These are phyloP conservation scores for Hippocampus mohnikei DNA, from an alignment of 2,113 vertebrate genomes.

Conservation along the genomic window DNA sequence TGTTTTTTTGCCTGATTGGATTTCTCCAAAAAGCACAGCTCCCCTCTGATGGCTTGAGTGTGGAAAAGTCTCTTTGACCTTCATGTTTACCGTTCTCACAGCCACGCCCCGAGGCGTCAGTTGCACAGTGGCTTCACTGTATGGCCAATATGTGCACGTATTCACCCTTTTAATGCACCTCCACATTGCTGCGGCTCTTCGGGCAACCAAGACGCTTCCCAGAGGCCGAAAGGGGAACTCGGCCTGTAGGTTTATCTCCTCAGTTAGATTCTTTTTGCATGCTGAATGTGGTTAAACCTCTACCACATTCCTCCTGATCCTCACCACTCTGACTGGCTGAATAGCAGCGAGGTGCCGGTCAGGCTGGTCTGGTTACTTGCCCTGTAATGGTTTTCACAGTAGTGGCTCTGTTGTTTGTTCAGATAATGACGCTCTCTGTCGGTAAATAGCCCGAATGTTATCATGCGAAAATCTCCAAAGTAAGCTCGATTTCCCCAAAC, in stretches of 20 bases:
- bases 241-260: conserved; percentile 40
- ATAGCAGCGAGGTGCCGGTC: conserved; percentile 13
- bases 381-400: conserved; percentile 24
- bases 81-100: conserved; percentile 41
- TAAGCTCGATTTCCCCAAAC: neutral
- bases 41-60: conserved; percentile 21
- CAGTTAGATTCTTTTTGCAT: conserved; percentile 24
- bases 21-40: conserved; percentile 27
- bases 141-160: conserved; percentile 21
- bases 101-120: conserved; percentile 39
- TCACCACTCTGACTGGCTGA: conserved; percentile 40
- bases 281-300: conserved; percentile 33
- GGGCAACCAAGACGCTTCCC: conserved; percentile 48
- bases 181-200: conserved; percentile 30
- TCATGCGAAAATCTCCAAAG: conserved; percentile 7
- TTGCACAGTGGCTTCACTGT: conserved; percentile 51
- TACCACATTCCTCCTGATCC: conserved; percentile 35
- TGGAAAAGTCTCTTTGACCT: conserved; percentile 43
- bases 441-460: neutral
- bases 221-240: conserved; percentile 14
- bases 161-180: conserved; percentile 40
- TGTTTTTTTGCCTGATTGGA: conserved; percentile 17
- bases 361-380: conserved; percentile 9
- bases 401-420: conserved; percentile 20
- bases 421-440: conserved; percentile 34